These are phyloP conservation scores for Meta bourneti DNA, from an alignment of 2,888 invertebrate genomes.

Conservation along the genomic window DNA sequence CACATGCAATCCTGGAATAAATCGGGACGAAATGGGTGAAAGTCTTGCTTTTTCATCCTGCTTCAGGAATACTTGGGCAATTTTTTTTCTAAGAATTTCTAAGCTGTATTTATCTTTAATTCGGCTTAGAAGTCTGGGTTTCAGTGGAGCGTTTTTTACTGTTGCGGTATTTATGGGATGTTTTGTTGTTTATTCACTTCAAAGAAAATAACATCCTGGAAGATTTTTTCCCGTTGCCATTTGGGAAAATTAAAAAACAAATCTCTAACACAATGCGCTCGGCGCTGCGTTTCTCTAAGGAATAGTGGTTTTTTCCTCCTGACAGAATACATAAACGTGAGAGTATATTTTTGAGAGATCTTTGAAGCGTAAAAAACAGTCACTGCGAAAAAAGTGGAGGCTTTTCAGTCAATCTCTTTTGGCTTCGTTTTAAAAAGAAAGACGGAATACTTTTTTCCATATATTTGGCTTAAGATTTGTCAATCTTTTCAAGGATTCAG, in stretches of 20 bases:
- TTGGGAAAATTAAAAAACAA: neutral
- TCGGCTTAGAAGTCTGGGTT: neutral
- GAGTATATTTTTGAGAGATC: neutral
- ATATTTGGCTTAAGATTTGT: neutral
- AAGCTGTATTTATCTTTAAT: neutral
- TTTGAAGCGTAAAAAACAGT: neutral
- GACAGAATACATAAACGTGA: neutral
- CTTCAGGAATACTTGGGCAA: neutral
- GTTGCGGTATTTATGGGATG: neutral
- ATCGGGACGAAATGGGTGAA: neutral
- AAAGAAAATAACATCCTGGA: neutral
- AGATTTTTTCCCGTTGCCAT: neutral
- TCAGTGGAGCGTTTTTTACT: neutral
- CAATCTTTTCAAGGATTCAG: neutral
- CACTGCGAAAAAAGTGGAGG: neutral
- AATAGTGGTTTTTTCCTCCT: neutral
- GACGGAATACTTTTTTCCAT: neutral
- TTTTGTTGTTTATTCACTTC: constrained; percentile 32
- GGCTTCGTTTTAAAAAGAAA: neutral
- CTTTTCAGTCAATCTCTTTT: neutral
- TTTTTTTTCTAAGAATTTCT: neutral
- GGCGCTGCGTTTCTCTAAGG: neutral
- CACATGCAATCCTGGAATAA: neutral
- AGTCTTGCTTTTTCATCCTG: neutral
- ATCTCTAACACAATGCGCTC: neutral